Base-by-base conservation (phyloP, 2,113 vertebrate genomes). In the Nothoprocta pentlandii region DNA sequence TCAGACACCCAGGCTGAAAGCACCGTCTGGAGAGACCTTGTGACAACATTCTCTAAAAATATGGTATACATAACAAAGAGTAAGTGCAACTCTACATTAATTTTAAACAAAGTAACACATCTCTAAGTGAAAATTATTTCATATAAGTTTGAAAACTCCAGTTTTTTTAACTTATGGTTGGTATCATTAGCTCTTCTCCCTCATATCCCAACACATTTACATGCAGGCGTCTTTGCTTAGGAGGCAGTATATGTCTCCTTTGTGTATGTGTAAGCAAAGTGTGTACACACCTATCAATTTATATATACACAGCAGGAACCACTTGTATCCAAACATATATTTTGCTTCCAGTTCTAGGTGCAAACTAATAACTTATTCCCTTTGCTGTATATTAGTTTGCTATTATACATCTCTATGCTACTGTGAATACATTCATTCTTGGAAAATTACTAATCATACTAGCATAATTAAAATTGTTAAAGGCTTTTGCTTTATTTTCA, bases 151-250 rank as follows among this genome's bases (percentile, higher is more conserved):
- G 44, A 84, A 58, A 26, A 34, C 53, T 30, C 23, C 30, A 16
- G 61, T 58, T 62, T 25, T 0, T 58, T 56, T 46, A 26, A 74
- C 16, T 64, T 66, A 36, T 0, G 0, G 47, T 42, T 42, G 13
- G 61, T 44, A n/a, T 49, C 9, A 47, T 54, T 46, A 64, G 22
- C 3, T 2, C 62, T 62, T 34, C 16, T 3, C 12, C 51, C 25
- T 22, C 25, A 26, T 12, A 53, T 14, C 36, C 4, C 13, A 54
- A 15, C 5, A 36, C 26, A 70, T 26, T 70, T 28, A 19, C 16
- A 51, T 51, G 46, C 46, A 36, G 19, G 7, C 12, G 23, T 19
- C 15, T 17, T 23, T 44, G 32, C 67, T 49, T 28, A 54, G 53
- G 53, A 16, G 15, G 53, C 14, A 56, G 26, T 56, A 14, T 34